Conservation (phyloP, 2,797 vertebrate genomes). For the Melopsittacus undulatus region DNA sequence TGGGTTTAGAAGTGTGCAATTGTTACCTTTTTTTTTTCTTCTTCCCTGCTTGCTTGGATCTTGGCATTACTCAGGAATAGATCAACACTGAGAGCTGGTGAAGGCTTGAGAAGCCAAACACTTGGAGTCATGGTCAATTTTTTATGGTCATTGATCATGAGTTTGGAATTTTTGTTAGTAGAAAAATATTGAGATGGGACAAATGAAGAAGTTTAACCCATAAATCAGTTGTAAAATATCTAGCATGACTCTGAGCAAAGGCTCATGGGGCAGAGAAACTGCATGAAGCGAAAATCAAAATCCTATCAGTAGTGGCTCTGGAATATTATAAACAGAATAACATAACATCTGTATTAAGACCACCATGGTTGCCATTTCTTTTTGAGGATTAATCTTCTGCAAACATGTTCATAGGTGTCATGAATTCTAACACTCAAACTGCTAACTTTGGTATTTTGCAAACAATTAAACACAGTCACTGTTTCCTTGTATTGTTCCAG, state of each 20-base stretch:
- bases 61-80: background rate
- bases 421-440: background rate
- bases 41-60: background rate
- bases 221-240: background rate
- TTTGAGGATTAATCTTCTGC: background rate
- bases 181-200: background rate
- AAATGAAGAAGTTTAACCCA: background rate
- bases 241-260: background rate
- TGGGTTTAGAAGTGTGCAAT: background rate
- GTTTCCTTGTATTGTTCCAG: background rate
- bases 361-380: background rate
- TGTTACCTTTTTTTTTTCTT: background rate
- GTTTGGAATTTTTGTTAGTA: background rate
- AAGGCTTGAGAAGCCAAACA: background rate
- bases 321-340: background rate
- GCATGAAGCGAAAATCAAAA: background rate
- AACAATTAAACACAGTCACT: background rate
- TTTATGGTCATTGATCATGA: background rate
- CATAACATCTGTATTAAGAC: background rate
- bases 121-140: background rate
- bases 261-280: background rate
- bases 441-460: background rate
- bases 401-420: background rate
- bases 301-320: background rate
- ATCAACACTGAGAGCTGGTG: rapidly evolving